Conservation (phyloP, 1,140 invertebrate species). For the Achatina immaculata region DNA sequence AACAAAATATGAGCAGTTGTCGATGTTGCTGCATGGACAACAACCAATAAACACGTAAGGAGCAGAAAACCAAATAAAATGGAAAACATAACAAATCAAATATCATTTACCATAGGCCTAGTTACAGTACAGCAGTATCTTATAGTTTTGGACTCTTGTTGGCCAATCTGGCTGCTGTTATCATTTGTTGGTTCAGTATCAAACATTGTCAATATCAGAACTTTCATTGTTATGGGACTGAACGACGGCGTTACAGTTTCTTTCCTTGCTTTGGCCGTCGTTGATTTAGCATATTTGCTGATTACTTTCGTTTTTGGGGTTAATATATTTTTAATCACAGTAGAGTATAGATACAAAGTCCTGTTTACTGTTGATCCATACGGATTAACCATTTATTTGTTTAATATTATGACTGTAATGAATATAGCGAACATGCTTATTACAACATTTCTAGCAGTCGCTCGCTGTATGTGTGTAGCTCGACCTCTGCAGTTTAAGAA, state of each 20-base stretch:
- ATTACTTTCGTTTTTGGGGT: not conserved
- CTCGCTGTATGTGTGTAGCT: constrained; percentile 6
- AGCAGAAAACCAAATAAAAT: too few species aligned
- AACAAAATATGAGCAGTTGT: too few species aligned
- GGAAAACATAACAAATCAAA: too few species aligned
- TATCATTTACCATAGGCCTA: too few species aligned
- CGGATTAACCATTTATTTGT: not conserved
- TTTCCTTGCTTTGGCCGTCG: not conserved
- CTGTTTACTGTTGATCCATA: not conserved
- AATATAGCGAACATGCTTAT: not conserved
- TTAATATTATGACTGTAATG: not conserved
- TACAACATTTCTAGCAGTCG: constrained; percentile 10
- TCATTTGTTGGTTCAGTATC: not conserved
- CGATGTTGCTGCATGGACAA: too few species aligned
- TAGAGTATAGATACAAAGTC: not conserved
- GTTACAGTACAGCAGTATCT: not conserved
- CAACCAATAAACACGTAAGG: too few species aligned
- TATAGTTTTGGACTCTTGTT: not conserved
- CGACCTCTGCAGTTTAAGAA: constrained; percentile 2
- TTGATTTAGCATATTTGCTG: not conserved
- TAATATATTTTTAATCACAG: not conserved
- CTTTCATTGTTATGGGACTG: not conserved
- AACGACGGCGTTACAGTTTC: constrained; percentile 17
- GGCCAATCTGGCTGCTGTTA: not conserved
- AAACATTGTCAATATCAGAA: constrained; percentile 12